Evolutionary conservation across 2,888 invertebrate genomes (phyloP).

Genomic region (Craniophora ligustri): DNA sequence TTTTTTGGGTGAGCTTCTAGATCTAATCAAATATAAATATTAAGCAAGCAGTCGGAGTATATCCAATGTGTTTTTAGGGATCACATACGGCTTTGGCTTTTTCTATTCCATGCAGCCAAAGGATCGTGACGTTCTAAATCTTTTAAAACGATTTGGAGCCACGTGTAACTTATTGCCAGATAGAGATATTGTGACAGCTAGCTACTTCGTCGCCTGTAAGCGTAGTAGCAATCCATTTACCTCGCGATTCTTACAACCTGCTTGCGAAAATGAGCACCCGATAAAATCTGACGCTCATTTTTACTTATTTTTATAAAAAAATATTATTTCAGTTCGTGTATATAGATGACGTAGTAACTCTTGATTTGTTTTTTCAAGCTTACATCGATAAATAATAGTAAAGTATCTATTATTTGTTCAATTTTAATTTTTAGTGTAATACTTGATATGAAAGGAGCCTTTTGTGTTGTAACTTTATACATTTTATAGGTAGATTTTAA

Average conservation of each 20-base stretch:
- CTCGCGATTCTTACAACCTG: conserved; percentile 41
- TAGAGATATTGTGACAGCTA: conserved; percentile 49
- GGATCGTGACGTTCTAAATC: conserved; percentile 41
- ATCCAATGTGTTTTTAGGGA: neutral
- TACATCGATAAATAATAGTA: no score
- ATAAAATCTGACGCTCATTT: conserved; percentile 28
- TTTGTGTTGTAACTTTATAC: no score
- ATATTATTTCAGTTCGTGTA: no score
- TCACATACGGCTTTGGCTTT: conserved; percentile 19
- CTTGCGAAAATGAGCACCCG: conserved; percentile 36
- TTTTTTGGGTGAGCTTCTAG: no score
- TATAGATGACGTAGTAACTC: neutral
- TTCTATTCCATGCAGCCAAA: conserved; percentile 19
- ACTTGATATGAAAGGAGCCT: no score
- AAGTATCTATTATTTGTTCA: no score
- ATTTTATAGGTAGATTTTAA: no score
- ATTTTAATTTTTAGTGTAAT: no score
- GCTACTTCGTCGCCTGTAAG: conserved; percentile 39
- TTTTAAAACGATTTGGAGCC: conserved; percentile 47
- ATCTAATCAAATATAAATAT: conserved; percentile 3
- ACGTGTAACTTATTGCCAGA: conserved; percentile 46
- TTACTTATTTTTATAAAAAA: conserved; percentile 16
- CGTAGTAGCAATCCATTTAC: conserved; percentile 50
- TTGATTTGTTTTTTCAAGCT: no score
- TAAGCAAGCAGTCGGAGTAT: conserved; percentile 1